phyloP scores from a whole-genome alignment of 2,888 invertebrate species.

The Diplazon laetatorius region DNA sequence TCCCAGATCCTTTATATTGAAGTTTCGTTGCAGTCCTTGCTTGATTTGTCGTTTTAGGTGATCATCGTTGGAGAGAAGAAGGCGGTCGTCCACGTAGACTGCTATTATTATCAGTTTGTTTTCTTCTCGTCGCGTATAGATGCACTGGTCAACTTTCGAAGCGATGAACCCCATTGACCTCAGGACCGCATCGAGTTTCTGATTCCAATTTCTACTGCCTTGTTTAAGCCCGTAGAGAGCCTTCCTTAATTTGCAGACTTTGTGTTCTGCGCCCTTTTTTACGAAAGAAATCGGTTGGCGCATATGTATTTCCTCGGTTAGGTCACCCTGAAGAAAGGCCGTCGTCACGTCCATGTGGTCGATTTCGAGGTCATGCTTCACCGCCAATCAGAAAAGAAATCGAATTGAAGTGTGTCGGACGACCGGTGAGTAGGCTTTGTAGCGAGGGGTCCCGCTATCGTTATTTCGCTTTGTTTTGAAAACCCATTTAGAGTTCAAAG shows the following conservation, averaged over 20 bases:
- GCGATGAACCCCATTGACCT: slow-evolving; percentile 46
- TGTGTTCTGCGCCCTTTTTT: slow-evolving; percentile 32
- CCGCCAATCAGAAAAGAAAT: slow-evolving; percentile 56
- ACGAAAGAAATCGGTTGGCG: slow-evolving; percentile 49
- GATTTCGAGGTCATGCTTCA: neutral
- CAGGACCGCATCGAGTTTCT: slow-evolving; percentile 45
- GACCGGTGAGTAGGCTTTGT: slow-evolving; percentile 50
- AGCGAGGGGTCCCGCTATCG: neutral
- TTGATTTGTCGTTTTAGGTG: neutral
- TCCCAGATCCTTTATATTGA: slow-evolving; percentile 66
- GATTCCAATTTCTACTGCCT: slow-evolving; percentile 52
- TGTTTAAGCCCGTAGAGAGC: slow-evolving; percentile 39
- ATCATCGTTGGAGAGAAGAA: slow-evolving; percentile 21
- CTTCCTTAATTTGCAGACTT: slow-evolving; percentile 36
- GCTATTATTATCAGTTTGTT: slow-evolving; percentile 34
- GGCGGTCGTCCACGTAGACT: slow-evolving; percentile 58
- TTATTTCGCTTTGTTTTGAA: slow-evolving; percentile 25
- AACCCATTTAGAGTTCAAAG: slow-evolving; percentile 9
- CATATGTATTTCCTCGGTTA: slow-evolving; percentile 62
- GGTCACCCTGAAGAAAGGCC: neutral
- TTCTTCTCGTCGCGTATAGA: slow-evolving; percentile 46
- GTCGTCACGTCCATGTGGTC: slow-evolving; percentile 69
- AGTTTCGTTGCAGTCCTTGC: too few relatives aligned
- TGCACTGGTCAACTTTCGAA: slow-evolving; percentile 62
- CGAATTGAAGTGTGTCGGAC: slow-evolving; percentile 67